Evolutionary conservation across 37 sponge, comb jelly and placozoan species (phyloP), one percentile per base, ranked within the genome.

Genomic region (Chondrosia reniformis): DNA sequence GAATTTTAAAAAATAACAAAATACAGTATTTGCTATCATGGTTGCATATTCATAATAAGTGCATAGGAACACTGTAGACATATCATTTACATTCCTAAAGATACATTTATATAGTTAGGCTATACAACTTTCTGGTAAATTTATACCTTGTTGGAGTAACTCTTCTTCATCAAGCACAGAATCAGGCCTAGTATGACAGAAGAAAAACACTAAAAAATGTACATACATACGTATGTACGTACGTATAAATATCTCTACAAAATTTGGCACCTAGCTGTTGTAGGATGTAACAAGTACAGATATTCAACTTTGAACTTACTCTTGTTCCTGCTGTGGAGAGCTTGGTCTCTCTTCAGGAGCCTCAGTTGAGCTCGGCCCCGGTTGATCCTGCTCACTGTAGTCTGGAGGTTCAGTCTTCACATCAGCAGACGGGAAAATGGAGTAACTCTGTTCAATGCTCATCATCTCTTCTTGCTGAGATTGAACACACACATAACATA

Each of bases 151-250:
- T 46, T 85, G 62, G 37, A 92, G 69, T 0, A 92, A 43, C 3
- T 92, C 87, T 27, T 88, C 84, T 54, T 92, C 93, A 71, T 38
- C 91, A 24, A 88, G 80, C 0, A 88, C 66, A 36, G 78, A 77
- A 32, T 84, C 90, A 61, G 69, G 32, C 19, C 71, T 76, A 49
- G 52, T 49, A 49, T 19, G 15, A 49, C 52, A 49, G 52, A 19
- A 19, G 10, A 49, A 19, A 49, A 10, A 49, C 52, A 49, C 52
- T 19, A 15, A 19, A 49, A 19, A 15, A 15, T 49, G 52, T 49
- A 19, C 52, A 49, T 49, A 49, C 52, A 15, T 49, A 49, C 52
- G 52, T 49, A 49, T 15, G 52, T 49, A 49, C 52, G 15, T 49
- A 49, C 52, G 15, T 49, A 49, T 15, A 49, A 19, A 49, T 49